These are phyloP conservation scores for Dromas ardeola DNA, from an alignment of 2,113 vertebrate genomes.

Conservation along the genomic window DNA sequence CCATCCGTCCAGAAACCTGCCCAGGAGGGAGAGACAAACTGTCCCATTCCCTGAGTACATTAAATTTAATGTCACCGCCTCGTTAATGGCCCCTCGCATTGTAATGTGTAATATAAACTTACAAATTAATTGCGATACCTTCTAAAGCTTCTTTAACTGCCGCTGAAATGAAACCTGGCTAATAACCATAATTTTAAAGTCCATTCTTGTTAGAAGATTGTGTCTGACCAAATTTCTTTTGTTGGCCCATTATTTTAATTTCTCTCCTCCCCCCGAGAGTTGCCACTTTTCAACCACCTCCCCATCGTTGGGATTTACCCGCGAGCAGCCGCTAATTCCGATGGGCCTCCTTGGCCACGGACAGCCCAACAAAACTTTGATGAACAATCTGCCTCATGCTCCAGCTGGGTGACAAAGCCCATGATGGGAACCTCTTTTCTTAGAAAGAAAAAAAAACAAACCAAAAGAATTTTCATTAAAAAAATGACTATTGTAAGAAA, in stretches of 20 bases:
- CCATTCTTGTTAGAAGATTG: neutral
- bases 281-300: rapidly evolving
- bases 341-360: neutral
- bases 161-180: neutral
- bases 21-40: neutral
- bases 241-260: neutral
- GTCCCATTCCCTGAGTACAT: neutral
- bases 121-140: slow-evolving; percentile 37
- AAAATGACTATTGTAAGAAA: neutral
- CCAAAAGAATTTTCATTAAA: rapidly evolving
- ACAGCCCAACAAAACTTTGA: rapidly evolving
- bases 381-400: neutral
- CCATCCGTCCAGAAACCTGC: rapidly evolving
- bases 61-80: neutral
- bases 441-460: neutral
- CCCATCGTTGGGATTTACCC: rapidly evolving
- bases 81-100: neutral
- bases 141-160: slow-evolving; percentile 9
- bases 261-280: neutral
- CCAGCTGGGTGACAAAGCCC: neutral
- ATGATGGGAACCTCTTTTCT: rapidly evolving
- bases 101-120: neutral
- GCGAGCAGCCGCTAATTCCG: neutral
- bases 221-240: neutral
- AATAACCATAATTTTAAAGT: neutral